These are phyloP conservation scores for Bombus difficillimus DNA, from an alignment of 1,140 invertebrate species.

Conservation along the genomic window DNA sequence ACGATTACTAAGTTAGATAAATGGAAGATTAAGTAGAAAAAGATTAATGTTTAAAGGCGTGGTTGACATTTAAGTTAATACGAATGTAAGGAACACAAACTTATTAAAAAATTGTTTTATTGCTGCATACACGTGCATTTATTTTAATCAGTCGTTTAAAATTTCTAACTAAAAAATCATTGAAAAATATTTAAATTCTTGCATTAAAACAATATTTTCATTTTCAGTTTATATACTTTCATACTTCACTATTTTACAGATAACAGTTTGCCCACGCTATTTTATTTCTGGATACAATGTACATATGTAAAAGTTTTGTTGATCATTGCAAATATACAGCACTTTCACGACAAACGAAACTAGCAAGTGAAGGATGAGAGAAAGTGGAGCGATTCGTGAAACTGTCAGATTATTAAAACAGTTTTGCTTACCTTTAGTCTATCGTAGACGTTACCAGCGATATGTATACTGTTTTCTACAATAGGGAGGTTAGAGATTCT, in stretches of 20 bases:
- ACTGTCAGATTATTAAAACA: neutral
- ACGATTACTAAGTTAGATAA: too few species aligned
- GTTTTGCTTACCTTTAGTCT: conserved; percentile 85
- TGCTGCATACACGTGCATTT: too few species aligned
- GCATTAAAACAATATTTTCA: too few species aligned
- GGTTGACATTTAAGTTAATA: neutral
- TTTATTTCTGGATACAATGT: neutral
- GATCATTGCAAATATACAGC: neutral
- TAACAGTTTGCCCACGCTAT: too few species aligned
- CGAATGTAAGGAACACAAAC: neutral
- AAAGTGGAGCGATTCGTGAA: neutral
- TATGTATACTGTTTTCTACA: conserved; percentile 87
- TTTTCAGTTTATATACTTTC: too few species aligned
- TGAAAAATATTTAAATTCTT: too few species aligned
- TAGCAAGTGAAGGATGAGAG: conserved; percentile 8
- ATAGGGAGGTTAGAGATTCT: conserved; percentile 88
- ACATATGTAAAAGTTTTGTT: neutral
- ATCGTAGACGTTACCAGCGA: conserved; percentile 87
- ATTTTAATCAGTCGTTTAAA: too few species aligned
- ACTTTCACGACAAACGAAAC: neutral
- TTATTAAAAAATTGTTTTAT: neutral
- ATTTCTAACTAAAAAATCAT: too few species aligned
- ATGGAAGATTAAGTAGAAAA: too few species aligned
- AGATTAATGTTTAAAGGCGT: too few species aligned
- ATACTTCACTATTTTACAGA: too few species aligned